A percentile compares a stretch with the other conserved stretches of the same genome.
Conservation (phyloP, 2,113 vertebrate genomes). For the Hydrolagus affinis region DNA sequence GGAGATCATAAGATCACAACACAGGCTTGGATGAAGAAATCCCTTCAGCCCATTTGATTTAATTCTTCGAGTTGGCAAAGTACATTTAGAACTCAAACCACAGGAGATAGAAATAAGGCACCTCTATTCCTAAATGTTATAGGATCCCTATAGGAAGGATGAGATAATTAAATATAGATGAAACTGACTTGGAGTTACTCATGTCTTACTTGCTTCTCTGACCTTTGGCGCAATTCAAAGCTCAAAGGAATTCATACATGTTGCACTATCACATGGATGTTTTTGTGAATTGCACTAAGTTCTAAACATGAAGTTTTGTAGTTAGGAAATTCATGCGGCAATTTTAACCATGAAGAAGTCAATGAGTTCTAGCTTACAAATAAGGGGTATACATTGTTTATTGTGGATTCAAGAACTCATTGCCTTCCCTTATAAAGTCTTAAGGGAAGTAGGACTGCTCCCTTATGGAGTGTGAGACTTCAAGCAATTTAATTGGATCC, state of each 20-base stretch:
- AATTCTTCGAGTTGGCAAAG: background rate
- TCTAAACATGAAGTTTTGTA: background rate
- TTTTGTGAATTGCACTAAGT: background rate
- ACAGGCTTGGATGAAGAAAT: no score
- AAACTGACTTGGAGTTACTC: background rate
- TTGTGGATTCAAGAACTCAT: background rate
- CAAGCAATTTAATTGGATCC: background rate
- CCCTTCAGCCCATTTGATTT: no score
- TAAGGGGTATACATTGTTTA: background rate
- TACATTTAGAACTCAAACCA: background rate
- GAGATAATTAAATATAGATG: background rate
- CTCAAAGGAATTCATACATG: background rate
- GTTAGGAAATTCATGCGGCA: background rate
- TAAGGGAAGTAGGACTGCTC: background rate
- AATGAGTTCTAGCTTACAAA: no score
- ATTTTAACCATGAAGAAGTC: no score
- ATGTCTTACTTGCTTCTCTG: background rate
- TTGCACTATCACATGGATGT: background rate
- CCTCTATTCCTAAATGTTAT: background rate
- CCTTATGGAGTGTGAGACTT: background rate
- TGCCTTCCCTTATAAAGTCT: background rate
- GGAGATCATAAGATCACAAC: no score
- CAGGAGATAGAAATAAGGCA: background rate
- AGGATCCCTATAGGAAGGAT: background rate
- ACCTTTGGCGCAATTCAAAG: background rate